Evolutionary conservation across 37 sponge, comb jelly and placozoan species (phyloP), one percentile per base, ranked within the genome.

Genomic region (Spongilla lacustris): DNA sequence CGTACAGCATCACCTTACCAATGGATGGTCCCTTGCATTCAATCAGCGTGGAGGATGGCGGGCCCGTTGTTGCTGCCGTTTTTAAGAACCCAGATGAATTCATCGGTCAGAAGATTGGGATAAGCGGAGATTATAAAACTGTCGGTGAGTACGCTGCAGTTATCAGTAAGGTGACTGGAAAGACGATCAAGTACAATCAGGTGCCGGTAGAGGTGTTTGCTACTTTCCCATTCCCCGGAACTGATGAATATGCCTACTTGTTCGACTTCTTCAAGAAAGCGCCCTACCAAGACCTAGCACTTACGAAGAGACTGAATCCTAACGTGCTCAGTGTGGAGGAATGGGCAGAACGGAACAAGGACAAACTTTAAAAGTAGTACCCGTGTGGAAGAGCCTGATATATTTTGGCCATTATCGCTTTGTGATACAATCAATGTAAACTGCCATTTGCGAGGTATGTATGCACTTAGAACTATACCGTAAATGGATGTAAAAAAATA

Each of bases 101-200:
- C 86, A 68, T 93, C 73, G 93, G 93, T 25, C 85, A 82, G 81
- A 93, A 88, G 68, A 76, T 93, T 30, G 93, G 89, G 8, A 36
- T 93, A 3, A 71, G 79, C 34, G 83, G 79, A 29, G 93, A 88
- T 11, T 72, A 75, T 11, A n/a, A 71, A 8, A 88, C 93, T 1
- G n/a, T 84, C 3, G 33, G 30, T 17, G 89, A 93, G 66, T 93
- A 93, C 66, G 80, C 68, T 24, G 83, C 70, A 14, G 72, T 88
- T 2, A 34, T 93, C 0, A 33, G 84, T 21, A 82, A 93, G 49
- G 86, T 78, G 27, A 81, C 86, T 11, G 89, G 89, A 41, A 81
- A 89, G 74, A 89, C 93, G 29, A 23, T 84, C 48, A 81, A 73
- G 27, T 85, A 82, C 74, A 77, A 79, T 27, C 69, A 85, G 49